Conservation (phyloP, 2,797 vertebrate genomes). For the Phataginus tricuspis region DNA sequence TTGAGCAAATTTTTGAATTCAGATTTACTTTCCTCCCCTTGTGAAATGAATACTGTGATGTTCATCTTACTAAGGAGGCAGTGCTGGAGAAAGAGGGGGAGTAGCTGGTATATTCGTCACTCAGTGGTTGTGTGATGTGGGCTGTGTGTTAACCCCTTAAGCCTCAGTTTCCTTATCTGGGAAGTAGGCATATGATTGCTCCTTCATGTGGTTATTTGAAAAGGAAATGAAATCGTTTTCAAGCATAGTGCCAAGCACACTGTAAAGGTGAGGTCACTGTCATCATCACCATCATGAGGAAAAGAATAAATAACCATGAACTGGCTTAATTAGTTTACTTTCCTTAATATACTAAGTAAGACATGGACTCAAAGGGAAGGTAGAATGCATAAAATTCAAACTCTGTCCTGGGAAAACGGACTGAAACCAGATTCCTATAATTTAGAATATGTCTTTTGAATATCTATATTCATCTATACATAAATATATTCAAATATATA, state of each 20-base stretch:
- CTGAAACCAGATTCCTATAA: constrained; percentile 17
- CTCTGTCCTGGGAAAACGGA: background rate
- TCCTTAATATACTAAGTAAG: background rate
- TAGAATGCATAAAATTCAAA: constrained; percentile 21
- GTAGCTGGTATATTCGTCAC: background rate
- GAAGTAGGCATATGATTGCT: background rate
- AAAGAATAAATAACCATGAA: background rate
- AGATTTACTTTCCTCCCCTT: background rate
- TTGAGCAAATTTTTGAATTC: constrained; percentile 5
- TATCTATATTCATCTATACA: background rate
- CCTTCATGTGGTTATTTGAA: constrained; percentile 7
- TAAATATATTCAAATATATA: background rate
- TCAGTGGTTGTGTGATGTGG: background rate
- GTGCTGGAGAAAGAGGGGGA: background rate
- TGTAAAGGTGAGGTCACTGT: background rate
- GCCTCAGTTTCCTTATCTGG: background rate
- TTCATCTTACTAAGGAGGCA: background rate
- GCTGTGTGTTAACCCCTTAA: background rate
- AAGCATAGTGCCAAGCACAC: background rate
- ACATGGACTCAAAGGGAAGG: background rate
- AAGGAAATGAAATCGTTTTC: constrained; percentile 32
- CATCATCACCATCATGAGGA: background rate
- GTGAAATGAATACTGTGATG: background rate
- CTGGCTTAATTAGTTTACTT: constrained; percentile 4
- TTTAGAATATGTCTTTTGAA: constrained; percentile 33